phyloP scores from a whole-genome alignment of 2,797 vertebrate genomes.

The Fistularia commersonii region DNA sequence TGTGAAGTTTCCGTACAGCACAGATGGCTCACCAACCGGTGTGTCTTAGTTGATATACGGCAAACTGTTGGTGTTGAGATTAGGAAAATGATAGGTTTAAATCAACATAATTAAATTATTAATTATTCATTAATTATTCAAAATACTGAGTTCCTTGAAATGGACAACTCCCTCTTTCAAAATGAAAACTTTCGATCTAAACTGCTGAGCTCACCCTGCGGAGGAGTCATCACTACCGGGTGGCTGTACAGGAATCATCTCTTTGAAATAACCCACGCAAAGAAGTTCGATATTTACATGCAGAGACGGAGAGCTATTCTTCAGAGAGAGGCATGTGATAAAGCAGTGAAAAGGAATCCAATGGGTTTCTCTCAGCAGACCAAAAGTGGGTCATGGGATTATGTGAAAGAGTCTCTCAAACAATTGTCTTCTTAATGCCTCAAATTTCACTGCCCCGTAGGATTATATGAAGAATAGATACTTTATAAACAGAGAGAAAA shows the following conservation, averaged over 20 bases:
- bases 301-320: slow-evolving; percentile 52
- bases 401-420: slow-evolving; percentile 52
- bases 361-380: slow-evolving; percentile 23
- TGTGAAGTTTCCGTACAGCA: no score
- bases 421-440: slow-evolving; percentile 48
- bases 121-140: no score
- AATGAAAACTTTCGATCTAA: not conserved
- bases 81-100: no score
- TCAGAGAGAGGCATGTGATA: slow-evolving; percentile 23
- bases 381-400: slow-evolving; percentile 64
- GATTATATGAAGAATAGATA: slow-evolving; percentile 32
- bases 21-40: no score
- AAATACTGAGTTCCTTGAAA: no score
- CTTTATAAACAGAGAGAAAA: slow-evolving; percentile 11
- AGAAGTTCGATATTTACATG: slow-evolving; percentile 44
- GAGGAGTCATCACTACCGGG: slow-evolving; percentile 28
- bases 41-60: no score
- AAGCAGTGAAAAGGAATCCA: slow-evolving; percentile 41
- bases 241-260: slow-evolving; percentile 23
- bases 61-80: no score
- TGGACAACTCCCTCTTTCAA: not conserved
- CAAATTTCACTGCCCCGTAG: slow-evolving; percentile 35
- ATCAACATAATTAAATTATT: no score
- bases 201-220: slow-evolving; percentile 32
- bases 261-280: not conserved